A percentile compares a stretch with the other conserved stretches of the same genome.
Evolutionary conservation across 2,797 vertebrate species (phyloP).

Genomic region (Carduelis carduelis): DNA sequence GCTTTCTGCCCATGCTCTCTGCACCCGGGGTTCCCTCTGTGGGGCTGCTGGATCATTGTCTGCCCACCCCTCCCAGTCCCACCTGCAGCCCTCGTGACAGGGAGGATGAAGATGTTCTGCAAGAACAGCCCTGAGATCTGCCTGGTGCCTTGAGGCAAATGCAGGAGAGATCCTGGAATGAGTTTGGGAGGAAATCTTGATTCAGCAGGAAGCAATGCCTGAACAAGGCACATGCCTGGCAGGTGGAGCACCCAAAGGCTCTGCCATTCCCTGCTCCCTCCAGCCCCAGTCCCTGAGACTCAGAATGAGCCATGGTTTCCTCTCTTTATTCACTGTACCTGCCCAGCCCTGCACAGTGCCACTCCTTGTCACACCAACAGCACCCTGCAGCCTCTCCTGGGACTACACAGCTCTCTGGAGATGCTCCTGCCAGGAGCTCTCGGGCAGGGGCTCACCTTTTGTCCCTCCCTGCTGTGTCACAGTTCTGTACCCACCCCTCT

Average conservation of each 20-base stretch:
- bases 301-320: not conserved
- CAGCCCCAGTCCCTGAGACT: not conserved
- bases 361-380: not conserved
- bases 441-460: not conserved
- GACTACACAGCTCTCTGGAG: not conserved
- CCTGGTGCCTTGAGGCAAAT: not conserved
- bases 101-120: not conserved
- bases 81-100: not conserved
- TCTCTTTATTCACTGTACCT: not conserved
- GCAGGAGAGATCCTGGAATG: not conserved
- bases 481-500: not conserved
- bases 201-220: not conserved
- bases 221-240: not conserved
- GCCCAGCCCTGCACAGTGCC: not conserved
- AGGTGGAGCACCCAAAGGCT: not conserved
- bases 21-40: not conserved
- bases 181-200: not conserved
- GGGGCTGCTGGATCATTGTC: fast-evolving
- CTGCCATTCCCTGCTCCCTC: not conserved
- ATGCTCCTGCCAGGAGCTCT: not conserved
- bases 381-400: not conserved
- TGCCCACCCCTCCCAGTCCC: not conserved
- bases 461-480: not conserved
- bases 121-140: not conserved
- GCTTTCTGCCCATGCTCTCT: not conserved